Base-by-base conservation (phyloP, 2,113 vertebrate species). In the Cyphomyrus plagiostoma region DNA sequence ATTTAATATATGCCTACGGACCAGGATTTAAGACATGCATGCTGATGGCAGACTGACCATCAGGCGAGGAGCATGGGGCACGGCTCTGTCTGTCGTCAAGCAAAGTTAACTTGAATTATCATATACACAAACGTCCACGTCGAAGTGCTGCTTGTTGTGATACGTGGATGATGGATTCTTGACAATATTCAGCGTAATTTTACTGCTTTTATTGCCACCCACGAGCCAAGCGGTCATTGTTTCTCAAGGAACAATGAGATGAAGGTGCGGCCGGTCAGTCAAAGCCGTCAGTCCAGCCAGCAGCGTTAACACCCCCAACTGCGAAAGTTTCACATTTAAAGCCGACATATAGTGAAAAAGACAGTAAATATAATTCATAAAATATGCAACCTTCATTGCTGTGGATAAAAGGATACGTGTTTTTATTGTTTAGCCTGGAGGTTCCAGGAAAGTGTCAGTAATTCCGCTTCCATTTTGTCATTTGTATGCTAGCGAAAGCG, bases 241-340 rank as follows among this genome's bases (percentile, higher is more conserved):
- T 80, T 80, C 74, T 80, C 74, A 17, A 30, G 35, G 74, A 39
- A 80, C 74, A 80, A 42, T 39, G 74, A 19, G 35, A 39, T 42
- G 35, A 42, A 42, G 74, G 74, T 35, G 35, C 15, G 13, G 13
- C 30, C 6, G 74, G 74, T 80, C 74, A 42, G 13, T 80, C 35
- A 42, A 7, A 42, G 35, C 80, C 17, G 35, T 46, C 80, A 42
- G 80, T 42, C 39, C 19, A 42, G 13, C 2, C 19, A 84, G 45
- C 45, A 84, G 82, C 39, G 21, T n/a, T n/a, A 21, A n/a, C 21
- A 48, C 82, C 45, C 42, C 23, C 82, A 48, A 84, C 82, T 84
- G 45, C 39, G 82, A 84, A 84, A 48, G 17, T 84, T 48, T 84
- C 82, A 84, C 21, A 84, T 23, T 84, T 84, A 84, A 83, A 83